phyloP scores from a whole-genome alignment of 2,888 invertebrate genomes.

The Margaritifera margaritifera region DNA sequence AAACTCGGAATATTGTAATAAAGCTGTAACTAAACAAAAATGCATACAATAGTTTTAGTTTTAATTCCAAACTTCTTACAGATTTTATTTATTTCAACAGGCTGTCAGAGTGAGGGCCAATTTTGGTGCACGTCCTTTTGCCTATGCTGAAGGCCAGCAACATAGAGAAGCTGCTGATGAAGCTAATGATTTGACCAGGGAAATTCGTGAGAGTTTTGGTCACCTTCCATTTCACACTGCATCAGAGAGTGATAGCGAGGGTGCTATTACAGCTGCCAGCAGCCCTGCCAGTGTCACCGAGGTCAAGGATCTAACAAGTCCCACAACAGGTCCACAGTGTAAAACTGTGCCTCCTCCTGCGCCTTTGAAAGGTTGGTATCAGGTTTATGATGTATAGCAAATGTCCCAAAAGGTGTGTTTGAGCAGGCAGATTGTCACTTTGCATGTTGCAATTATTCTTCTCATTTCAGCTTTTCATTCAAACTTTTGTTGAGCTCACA shows the following conservation, averaged over 20 bases:
- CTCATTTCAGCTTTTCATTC: too few species aligned
- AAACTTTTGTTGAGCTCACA: too few species aligned
- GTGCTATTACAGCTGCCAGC: constrained; percentile 47
- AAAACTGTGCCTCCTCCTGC: constrained; percentile 59
- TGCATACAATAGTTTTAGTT: too few species aligned
- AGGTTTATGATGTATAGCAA: too few species aligned
- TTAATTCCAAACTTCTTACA: too few species aligned
- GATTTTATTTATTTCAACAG: constrained; percentile 32
- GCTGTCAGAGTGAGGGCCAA: constrained; percentile 70
- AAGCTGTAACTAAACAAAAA: too few species aligned
- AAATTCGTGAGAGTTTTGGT: constrained; percentile 69
- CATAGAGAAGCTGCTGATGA: constrained; percentile 70
- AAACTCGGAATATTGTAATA: too few species aligned
- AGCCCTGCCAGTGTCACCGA: constrained; percentile 40
- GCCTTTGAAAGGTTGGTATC: constrained; percentile 58
- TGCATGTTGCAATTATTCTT: too few species aligned
- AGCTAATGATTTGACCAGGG: constrained; percentile 67
- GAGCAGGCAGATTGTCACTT: too few species aligned
- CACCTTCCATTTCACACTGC: constrained; percentile 68
- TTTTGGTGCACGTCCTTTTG: constrained; percentile 70
- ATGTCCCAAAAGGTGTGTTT: too few species aligned
- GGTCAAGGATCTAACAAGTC: constrained; percentile 28
- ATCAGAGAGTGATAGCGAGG: constrained; percentile 70
- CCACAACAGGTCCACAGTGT: constrained; percentile 59
- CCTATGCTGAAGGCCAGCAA: constrained; percentile 69